Conservation (phyloP, 2,888 invertebrate species). For the Drosophila koepferae region DNA sequence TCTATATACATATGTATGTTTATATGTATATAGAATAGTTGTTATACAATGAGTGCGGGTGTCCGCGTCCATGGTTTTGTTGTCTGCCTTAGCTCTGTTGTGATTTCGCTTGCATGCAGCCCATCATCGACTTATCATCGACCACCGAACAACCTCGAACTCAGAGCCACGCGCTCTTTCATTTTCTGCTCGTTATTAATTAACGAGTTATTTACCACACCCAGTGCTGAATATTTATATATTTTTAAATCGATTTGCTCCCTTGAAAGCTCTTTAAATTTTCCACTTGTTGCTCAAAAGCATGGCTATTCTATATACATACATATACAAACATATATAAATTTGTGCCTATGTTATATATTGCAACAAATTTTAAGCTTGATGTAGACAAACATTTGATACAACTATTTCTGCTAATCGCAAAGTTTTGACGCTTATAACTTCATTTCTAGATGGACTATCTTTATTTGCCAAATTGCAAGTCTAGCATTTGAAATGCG, state of each 20-base stretch:
- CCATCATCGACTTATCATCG: conserved; percentile 13
- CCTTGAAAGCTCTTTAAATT: conserved; percentile 24
- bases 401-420: no score
- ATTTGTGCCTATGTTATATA: background rate
- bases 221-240: conserved; percentile 70
- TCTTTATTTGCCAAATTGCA: no score
- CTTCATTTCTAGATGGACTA: no score
- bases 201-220: conserved; percentile 78
- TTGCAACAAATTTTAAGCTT: background rate
- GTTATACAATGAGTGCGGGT: background rate
- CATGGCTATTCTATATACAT: no score
- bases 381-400: background rate
- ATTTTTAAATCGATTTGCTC: conserved; percentile 74
- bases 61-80: conserved; percentile 33
- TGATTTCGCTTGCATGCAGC: conserved; percentile 52
- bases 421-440: no score
- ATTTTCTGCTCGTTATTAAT: conserved; percentile 78
- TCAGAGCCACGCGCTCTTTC: conserved; percentile 63
- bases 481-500: no score
- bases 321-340: no score
- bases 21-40: background rate
- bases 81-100: conserved; percentile 38
- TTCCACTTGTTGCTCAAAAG: conserved; percentile 48
- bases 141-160: background rate
- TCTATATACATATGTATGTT: conserved; percentile 1